Evolutionary conservation across 2,888 invertebrate genomes (phyloP).

Genomic region (Lasioglossum zephyrum): DNA sequence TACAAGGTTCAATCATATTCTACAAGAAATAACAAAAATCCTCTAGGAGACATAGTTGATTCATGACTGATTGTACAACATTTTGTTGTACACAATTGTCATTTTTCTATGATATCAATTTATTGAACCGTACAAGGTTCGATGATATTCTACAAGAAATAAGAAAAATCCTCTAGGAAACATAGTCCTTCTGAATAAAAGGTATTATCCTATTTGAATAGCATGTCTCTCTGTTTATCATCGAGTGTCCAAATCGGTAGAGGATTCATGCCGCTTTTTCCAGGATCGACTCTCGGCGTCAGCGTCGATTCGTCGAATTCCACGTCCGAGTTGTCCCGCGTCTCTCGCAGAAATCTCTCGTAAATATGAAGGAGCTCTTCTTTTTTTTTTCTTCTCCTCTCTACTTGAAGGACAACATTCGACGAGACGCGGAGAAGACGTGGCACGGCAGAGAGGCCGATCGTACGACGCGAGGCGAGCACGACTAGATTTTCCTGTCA

Average conservation of each 20-base stretch:
- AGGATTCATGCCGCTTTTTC: not conserved
- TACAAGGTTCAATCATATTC: no score
- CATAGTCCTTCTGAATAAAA: no score
- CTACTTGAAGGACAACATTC: constrained; percentile 34
- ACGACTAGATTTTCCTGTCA: constrained; percentile 84
- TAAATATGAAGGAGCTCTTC: constrained; percentile 54
- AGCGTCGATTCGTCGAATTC: constrained; percentile 25
- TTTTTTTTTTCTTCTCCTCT: not conserved
- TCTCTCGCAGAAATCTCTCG: constrained; percentile 49
- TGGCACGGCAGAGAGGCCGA: constrained; percentile 70
- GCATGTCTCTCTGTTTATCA: not conserved
- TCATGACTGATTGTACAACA: no score
- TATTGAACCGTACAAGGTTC: no score
- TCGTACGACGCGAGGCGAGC: constrained; percentile 43
- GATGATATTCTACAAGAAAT: no score
- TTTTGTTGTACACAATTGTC: no score
- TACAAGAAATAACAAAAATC: no score
- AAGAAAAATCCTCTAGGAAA: no score
- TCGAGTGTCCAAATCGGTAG: not conserved
- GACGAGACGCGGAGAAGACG: constrained; percentile 51
- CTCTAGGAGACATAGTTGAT: no score
- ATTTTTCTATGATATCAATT: no score
- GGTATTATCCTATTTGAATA: no score
- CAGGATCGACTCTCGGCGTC: constrained; percentile 12
- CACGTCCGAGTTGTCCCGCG: constrained; percentile 23